A percentile compares a stretch with the other conserved stretches of the same genome.
phyloP scores from a whole-genome alignment of 2,113 vertebrate genomes.

The Cololabis saira region DNA sequence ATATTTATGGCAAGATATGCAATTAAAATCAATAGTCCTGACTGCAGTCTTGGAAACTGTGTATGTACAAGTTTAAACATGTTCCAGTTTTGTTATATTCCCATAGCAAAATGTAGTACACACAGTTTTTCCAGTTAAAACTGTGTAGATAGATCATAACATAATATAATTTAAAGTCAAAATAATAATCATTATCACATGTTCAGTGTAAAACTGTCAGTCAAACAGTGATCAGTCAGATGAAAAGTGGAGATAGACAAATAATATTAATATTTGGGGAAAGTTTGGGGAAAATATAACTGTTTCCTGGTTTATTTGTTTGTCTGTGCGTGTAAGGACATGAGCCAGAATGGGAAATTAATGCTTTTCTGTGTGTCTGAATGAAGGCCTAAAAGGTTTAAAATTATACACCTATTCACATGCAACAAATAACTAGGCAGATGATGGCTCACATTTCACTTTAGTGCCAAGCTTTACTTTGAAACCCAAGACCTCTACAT shows the following conservation, averaged over 20 bases:
- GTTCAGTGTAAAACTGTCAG: background rate
- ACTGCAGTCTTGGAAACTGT: too few species aligned
- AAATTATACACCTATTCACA: constrained; percentile 24
- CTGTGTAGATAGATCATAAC: too few species aligned
- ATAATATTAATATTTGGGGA: background rate
- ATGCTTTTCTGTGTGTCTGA: constrained; percentile 1
- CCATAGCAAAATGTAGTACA: too few species aligned
- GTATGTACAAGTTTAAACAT: too few species aligned
- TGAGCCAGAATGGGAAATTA: background rate
- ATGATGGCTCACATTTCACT: constrained; percentile 40
- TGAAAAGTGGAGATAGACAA: background rate
- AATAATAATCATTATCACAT: too few species aligned
- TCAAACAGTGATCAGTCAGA: constrained; percentile 8
- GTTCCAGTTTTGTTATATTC: too few species aligned
- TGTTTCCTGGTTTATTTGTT: background rate
- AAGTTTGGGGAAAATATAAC: background rate
- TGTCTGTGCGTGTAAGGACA: background rate
- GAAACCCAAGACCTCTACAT: constrained; percentile 36
- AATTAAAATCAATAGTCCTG: too few species aligned
- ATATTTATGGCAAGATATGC: too few species aligned
- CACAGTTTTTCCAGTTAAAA: too few species aligned
- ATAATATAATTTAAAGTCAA: too few species aligned
- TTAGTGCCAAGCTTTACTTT: constrained; percentile 33
- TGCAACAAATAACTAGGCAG: constrained; percentile 1
- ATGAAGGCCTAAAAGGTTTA: constrained; percentile 11